phyloP scores from a whole-genome alignment of 1,140 invertebrate genomes.

The Babylonia areolata region DNA sequence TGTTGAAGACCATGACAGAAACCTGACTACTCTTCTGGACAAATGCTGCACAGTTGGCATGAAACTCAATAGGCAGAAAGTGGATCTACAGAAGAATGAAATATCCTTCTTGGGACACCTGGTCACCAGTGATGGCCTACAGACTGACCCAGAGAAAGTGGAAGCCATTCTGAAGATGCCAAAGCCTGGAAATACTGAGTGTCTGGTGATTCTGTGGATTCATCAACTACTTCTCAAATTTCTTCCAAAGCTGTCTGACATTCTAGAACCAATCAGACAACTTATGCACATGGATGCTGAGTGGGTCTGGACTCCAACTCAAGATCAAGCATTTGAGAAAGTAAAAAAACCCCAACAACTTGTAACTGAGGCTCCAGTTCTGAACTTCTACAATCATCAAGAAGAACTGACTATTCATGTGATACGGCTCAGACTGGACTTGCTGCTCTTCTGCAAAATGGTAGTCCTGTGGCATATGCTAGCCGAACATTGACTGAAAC shows the following conservation, averaged over 20 bases:
- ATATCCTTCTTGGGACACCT: constrained; percentile 18
- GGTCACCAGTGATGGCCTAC: constrained; percentile 5
- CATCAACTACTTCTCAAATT: constrained; percentile 25
- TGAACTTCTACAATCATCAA: constrained; percentile 32
- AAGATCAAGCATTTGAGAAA: background rate
- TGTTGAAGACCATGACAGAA: too few relatives aligned
- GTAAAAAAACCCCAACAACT: background rate
- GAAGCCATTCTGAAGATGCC: constrained; percentile 42
- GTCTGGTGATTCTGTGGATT: constrained; percentile 14
- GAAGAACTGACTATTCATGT: background rate
- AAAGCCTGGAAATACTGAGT: constrained; percentile 12
- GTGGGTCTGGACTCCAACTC: background rate
- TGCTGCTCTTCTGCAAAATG: too few relatives aligned
- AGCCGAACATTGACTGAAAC: constrained; percentile 71
- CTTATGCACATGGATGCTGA: background rate
- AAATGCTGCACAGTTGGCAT: constrained; percentile 35
- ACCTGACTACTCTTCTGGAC: constrained; percentile 39
- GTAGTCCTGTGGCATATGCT: constrained; percentile 68
- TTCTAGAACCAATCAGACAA: background rate
- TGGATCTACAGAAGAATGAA: background rate
- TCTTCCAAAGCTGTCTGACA: constrained; percentile 33
- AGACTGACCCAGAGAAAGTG: constrained; percentile 27
- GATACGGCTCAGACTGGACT: constrained; percentile 10
- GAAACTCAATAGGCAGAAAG: background rate
- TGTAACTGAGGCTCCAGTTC: background rate